A percentile compares a stretch with the other conserved stretches of the same genome.
Conservation (phyloP, 2,113 vertebrate genomes). For the Neopipo cinnamomea region DNA sequence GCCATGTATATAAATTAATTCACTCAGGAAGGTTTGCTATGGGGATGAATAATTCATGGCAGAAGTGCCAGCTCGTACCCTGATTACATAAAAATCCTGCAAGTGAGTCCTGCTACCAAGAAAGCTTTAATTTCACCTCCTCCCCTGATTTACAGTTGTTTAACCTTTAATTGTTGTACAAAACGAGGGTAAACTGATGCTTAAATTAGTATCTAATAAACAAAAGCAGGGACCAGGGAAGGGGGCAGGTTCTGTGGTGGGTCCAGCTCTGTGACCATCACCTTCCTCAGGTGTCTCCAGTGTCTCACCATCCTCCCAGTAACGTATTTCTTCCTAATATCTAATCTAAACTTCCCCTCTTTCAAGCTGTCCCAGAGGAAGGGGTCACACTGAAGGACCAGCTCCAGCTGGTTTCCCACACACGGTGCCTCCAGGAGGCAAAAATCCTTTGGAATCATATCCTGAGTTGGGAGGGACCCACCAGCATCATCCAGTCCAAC, state of each 20-base stretch:
- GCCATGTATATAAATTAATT: conserved; percentile 65
- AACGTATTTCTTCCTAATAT: not conserved
- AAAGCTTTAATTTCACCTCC: conserved; percentile 39
- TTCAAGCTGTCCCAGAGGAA: not conserved
- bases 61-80: not conserved
- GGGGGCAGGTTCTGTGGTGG: accelerated
- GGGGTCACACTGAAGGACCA: not conserved
- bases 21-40: conserved; percentile 52
- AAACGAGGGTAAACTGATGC: not conserved
- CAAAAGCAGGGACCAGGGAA: accelerated
- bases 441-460: not conserved
- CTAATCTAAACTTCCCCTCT: not conserved
- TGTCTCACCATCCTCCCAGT: not conserved
- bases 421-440: not conserved
- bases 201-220: not conserved
- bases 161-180: conserved; percentile 61
- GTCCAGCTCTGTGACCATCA: not conserved
- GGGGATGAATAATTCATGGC: conserved; percentile 69
- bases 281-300: not conserved
- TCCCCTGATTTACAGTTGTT: conserved; percentile 29
- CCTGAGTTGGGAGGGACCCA: not conserved
- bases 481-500: not conserved
- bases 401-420: not conserved
- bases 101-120: not conserved
- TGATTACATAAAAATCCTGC: conserved; percentile 59